Conservation (phyloP, 2,888 invertebrate genomes). For the Diogma glabrata region DNA sequence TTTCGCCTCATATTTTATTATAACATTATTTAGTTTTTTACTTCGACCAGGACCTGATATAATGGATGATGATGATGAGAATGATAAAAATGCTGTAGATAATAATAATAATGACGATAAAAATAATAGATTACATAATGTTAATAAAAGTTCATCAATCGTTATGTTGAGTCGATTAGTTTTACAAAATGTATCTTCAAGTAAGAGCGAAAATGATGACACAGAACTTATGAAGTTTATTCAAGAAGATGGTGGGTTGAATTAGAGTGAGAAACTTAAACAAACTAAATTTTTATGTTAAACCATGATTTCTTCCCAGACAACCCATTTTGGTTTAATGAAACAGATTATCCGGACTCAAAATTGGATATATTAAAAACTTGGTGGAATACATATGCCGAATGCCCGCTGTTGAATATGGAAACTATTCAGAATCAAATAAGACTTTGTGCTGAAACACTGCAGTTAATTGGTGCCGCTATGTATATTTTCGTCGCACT, state of each 20-base stretch:
- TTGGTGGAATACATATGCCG: conserved; percentile 33
- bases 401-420: conserved; percentile 34
- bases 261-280: no score
- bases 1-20: conserved; percentile 81
- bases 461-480: conserved; percentile 71
- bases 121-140: no score
- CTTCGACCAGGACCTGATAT: conserved; percentile 70
- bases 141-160: no score
- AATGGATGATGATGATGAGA: conserved; percentile 25
- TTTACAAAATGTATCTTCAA: no score
- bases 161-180: no score
- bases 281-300: no score
- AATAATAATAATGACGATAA: conserved; percentile 14
- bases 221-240: no score
- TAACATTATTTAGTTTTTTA: conserved; percentile 80
- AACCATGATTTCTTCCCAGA: no score
- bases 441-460: conserved; percentile 64
- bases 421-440: conserved; percentile 31
- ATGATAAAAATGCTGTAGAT: conserved; percentile 11
- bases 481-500: conserved; percentile 75
- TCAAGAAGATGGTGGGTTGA: no score
- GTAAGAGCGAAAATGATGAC: no score
- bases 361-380: conserved; percentile 26
- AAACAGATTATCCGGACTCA: conserved; percentile 30
- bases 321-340: conserved; percentile 33